phyloP scores from a whole-genome alignment of 2,888 invertebrate genomes.

The Andrena bicolor region DNA sequence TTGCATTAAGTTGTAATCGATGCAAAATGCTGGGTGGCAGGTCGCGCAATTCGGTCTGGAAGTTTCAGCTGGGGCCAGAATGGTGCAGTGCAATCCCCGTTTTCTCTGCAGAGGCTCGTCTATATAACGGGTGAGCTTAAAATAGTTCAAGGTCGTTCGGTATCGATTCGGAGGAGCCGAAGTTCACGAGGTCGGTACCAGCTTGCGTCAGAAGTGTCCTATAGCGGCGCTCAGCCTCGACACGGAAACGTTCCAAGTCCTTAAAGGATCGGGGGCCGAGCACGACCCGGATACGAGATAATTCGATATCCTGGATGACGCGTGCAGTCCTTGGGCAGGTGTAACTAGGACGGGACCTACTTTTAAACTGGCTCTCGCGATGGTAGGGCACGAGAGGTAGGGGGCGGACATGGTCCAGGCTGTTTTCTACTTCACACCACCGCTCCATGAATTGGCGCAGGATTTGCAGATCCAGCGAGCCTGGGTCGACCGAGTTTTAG shows the following conservation, averaged over 20 bases:
- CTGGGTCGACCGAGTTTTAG: conserved; percentile 50
- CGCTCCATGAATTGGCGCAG: conserved; percentile 33
- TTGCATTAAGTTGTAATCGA: neutral
- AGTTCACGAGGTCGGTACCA: conserved; percentile 74
- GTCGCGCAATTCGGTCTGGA: conserved; percentile 21
- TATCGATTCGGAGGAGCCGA: conserved; percentile 77
- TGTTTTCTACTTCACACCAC: neutral
- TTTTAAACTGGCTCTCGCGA: conserved; percentile 37
- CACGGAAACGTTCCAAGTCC: conserved; percentile 63
- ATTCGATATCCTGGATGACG: conserved; percentile 35
- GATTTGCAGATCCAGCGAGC: conserved; percentile 32
- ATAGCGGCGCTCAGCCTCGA: conserved; percentile 65
- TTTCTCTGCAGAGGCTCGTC: conserved; percentile 64
- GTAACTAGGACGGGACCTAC: conserved; percentile 59
- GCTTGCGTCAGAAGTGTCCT: conserved; percentile 68
- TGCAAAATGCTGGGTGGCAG: neutral
- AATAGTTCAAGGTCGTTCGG: conserved; percentile 80
- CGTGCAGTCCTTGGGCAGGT: conserved; percentile 2
- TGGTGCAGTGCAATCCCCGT: conserved; percentile 54
- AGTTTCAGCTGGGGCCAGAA: conserved; percentile 42
- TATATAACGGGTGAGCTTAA: conserved; percentile 69
- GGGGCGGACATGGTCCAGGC: neutral
- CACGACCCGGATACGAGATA: neutral
- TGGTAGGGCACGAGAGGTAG: neutral
- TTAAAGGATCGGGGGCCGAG: conserved; percentile 63